Evolutionary conservation across 2,888 invertebrate species (phyloP).

Genomic region (Mimachlamys varia): DNA sequence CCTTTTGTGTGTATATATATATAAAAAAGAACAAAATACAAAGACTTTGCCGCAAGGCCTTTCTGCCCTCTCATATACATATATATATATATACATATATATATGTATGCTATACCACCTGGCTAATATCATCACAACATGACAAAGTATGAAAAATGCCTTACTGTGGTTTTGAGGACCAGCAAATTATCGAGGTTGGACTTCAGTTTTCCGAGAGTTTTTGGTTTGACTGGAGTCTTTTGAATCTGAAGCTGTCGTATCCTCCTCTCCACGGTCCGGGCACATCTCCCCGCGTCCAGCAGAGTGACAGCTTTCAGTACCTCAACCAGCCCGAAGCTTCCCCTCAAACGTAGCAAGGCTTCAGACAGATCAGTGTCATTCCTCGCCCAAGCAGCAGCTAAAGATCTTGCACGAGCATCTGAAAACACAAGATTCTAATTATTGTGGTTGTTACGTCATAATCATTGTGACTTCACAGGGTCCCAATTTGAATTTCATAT

Average conservation of each 20-base stretch:
- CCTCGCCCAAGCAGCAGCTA: slow-evolving; percentile 79
- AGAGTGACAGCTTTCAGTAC: slow-evolving; percentile 75
- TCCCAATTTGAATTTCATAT: too few species aligned
- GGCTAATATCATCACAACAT: too few species aligned
- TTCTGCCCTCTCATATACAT: too few species aligned
- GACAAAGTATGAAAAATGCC: too few species aligned
- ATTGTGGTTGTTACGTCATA: too few species aligned
- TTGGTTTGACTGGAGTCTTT: slow-evolving; percentile 67
- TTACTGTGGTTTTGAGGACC: slow-evolving; percentile 69
- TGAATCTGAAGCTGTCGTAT: slow-evolving; percentile 72
- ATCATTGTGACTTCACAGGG: too few species aligned
- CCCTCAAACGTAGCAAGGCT: slow-evolving; percentile 67
- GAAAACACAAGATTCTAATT: slow-evolving; percentile 21
- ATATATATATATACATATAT: too few species aligned
- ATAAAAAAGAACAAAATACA: too few species aligned
- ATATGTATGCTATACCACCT: too few species aligned
- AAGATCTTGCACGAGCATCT: slow-evolving; percentile 75
- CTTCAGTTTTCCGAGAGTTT: slow-evolving; percentile 75
- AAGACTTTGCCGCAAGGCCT: too few species aligned
- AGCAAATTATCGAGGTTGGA: slow-evolving; percentile 76
- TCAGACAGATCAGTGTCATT: slow-evolving; percentile 74
- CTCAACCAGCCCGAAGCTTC: slow-evolving; percentile 75
- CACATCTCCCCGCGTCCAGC: slow-evolving; percentile 75
- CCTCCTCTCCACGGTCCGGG: slow-evolving; percentile 75
- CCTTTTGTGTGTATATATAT: too few species aligned